Evolutionary conservation across 37 sponge, comb jelly and placozoan genomes (phyloP).

Genomic region (Hexactinellida sp.): DNA sequence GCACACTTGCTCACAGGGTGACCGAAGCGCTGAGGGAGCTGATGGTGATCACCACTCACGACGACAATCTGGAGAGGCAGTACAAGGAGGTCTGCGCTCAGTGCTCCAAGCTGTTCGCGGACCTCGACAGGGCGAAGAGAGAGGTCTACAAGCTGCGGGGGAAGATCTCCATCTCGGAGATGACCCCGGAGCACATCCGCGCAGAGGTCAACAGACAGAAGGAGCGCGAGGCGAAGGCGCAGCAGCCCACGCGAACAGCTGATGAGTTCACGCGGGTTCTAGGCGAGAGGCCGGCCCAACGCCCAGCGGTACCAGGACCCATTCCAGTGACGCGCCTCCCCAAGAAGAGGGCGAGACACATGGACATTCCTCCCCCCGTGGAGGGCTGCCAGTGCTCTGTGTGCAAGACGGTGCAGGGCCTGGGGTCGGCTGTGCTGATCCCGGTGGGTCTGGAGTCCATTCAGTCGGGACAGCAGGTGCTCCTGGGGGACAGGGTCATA

Average conservation of each 20-base stretch:
- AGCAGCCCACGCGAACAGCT: background rate
- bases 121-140: slow-evolving; percentile 44
- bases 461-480: slow-evolving; percentile 51
- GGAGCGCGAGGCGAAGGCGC: background rate
- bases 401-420: slow-evolving; percentile 55
- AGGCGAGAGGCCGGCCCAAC: background rate
- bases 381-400: slow-evolving; percentile 63
- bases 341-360: slow-evolving; percentile 10
- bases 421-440: slow-evolving; percentile 42
- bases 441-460: background rate
- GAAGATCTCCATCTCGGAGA: slow-evolving; percentile 49
- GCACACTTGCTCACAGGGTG: slow-evolving; percentile 10
- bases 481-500: slow-evolving; percentile 61
- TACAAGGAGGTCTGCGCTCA: slow-evolving; percentile 68
- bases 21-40: slow-evolving; percentile 43
- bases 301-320: background rate
- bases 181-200: background rate
- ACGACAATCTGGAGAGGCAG: slow-evolving; percentile 69
- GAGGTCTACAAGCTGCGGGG: slow-evolving; percentile 66
- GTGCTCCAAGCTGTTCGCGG: slow-evolving; percentile 33
- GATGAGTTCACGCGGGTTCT: background rate
- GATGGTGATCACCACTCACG: slow-evolving; percentile 60
- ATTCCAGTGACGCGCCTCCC: slow-evolving; percentile 16
- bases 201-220: background rate
- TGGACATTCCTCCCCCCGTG: slow-evolving; percentile 58